These are phyloP conservation scores for Polydrusus pterygomalis DNA, from an alignment of 2,888 invertebrate species.

Conservation along the genomic window DNA sequence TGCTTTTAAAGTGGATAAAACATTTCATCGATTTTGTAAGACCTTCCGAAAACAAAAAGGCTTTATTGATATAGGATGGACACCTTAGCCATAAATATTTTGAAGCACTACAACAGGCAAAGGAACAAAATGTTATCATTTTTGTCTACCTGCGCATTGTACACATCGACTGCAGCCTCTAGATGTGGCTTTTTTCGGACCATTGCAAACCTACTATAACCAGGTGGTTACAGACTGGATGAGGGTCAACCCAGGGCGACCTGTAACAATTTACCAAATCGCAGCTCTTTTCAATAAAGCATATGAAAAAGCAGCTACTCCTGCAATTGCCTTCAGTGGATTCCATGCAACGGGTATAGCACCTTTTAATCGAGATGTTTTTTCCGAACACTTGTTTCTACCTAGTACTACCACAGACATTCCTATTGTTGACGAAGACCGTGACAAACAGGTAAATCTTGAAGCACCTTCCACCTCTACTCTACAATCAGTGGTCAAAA, in stretches of 20 bases:
- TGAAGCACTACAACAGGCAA: constrained; percentile 13
- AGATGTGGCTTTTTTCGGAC: constrained; percentile 42
- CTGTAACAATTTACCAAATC: constrained; percentile 26
- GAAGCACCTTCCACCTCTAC: too few relatives aligned
- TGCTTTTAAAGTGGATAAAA: constrained; percentile 38
- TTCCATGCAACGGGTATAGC: constrained; percentile 15
- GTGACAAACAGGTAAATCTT: too few relatives aligned
- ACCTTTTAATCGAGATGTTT: constrained; percentile 3
- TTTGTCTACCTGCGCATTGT: constrained; percentile 16
- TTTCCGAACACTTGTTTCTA: constrained; percentile 22
- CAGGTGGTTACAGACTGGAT: constrained; percentile 37
- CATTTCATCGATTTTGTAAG: constrained; percentile 36
- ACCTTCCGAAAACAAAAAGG: constrained; percentile 12
- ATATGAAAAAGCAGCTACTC: constrained; percentile 34
- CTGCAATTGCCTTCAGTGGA: constrained; percentile 8
- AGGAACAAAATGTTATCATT: neutral
- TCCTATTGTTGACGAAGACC: neutral
- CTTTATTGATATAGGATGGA: constrained; percentile 5
- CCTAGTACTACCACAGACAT: constrained; percentile 26
- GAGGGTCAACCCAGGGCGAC: constrained; percentile 34
- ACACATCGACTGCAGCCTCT: constrained; percentile 37
- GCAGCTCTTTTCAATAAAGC: neutral
- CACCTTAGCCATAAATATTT: constrained; percentile 13
- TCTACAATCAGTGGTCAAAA: too few relatives aligned
- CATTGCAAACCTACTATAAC: constrained; percentile 24